Evolutionary conservation across 2,113 vertebrate species (phyloP).

Genomic region (Neomonachus schauinslandi): DNA sequence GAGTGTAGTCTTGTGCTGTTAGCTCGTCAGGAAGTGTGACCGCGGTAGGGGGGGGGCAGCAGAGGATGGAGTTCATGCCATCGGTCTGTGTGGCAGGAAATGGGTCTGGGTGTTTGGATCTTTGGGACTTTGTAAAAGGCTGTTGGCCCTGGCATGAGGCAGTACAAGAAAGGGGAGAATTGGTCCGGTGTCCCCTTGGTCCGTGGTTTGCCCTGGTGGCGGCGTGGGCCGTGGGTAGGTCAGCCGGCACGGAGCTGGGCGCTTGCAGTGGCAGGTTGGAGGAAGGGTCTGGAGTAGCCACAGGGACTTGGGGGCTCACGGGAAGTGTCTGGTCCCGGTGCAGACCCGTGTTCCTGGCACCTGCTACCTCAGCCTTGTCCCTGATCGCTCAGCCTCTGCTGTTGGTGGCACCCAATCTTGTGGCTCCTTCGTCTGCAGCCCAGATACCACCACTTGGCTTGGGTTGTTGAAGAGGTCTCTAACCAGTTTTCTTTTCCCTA

Average conservation of each 20-base stretch:
- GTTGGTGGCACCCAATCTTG: not conserved
- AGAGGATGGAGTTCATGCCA: rapidly evolving
- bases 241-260: not conserved
- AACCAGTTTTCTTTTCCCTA: not conserved
- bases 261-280: rapidly evolving
- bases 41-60: not conserved
- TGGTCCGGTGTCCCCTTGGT: too few species aligned
- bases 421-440: not conserved
- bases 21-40: not conserved
- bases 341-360: not conserved
- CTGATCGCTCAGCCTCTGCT: too few species aligned
- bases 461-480: conserved; percentile 36
- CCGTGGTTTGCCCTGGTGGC: not conserved
- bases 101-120: not conserved
- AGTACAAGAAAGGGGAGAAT: not conserved
- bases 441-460: not conserved
- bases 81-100: not conserved
- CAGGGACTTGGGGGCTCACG: not conserved
- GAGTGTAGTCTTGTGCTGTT: too few species aligned
- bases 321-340: not conserved
- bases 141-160: not conserved
- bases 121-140: not conserved
- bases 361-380: not conserved
- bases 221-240: not conserved
- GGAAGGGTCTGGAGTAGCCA: too few species aligned